These are phyloP conservation scores for Brachyhypopomus occidentalis DNA, from an alignment of 2,113 vertebrate species.

Conservation along the genomic window DNA sequence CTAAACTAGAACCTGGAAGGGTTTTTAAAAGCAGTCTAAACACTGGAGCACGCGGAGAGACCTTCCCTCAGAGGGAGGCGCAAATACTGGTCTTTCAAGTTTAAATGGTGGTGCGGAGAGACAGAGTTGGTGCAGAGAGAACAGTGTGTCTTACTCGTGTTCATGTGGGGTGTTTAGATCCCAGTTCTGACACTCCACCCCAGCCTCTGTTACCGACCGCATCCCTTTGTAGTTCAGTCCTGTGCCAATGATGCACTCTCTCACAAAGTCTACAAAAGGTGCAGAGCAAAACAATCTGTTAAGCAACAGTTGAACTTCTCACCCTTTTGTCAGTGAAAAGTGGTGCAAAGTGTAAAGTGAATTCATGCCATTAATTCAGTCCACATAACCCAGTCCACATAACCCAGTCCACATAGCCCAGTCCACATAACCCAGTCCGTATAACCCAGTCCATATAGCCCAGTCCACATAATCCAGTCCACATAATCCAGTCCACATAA, in stretches of 20 bases:
- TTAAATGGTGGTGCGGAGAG: not conserved
- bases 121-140: not conserved
- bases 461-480: not conserved
- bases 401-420: not conserved
- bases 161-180: constrained; percentile 92
- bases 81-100: constrained; percentile 15
- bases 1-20: constrained; percentile 4
- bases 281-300: not conserved
- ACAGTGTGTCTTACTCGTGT: constrained; percentile 85
- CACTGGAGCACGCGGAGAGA: constrained; percentile 1
- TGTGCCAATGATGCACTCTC: constrained; percentile 91
- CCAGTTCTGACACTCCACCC: constrained; percentile 94
- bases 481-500: not conserved
- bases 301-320: not conserved
- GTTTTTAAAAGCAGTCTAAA: constrained; percentile 14
- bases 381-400: not conserved
- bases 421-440: not conserved
- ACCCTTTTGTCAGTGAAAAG: not conserved
- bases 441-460: too few relatives aligned
- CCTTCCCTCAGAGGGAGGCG: not conserved
- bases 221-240: constrained; percentile 91
- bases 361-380: not conserved
- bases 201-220: constrained; percentile 85
- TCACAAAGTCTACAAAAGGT: constrained; percentile 65
- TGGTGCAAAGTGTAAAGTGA: not conserved